Evolutionary conservation across 2,113 vertebrate species (phyloP).

Genomic region (Takifugu flavidus): DNA sequence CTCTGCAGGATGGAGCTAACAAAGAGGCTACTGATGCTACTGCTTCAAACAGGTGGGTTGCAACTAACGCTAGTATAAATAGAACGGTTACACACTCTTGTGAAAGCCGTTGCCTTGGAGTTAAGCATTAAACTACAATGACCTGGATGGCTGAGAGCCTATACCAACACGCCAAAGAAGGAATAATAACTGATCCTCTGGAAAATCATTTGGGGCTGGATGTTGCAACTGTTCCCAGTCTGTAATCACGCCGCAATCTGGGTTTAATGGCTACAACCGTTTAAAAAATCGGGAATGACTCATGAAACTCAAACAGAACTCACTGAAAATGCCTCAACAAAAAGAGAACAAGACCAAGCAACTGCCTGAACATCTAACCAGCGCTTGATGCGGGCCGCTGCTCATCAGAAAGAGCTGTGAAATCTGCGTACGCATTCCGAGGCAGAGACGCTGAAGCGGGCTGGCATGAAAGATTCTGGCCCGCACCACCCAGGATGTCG

Average conservation of each 20-base stretch:
- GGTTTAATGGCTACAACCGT: no score
- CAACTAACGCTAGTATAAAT: no score
- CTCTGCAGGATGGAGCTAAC: conserved; percentile 35
- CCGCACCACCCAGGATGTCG: background rate
- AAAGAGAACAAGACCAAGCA: background rate
- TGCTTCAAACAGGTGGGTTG: conserved; percentile 59
- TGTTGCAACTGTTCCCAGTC: no score
- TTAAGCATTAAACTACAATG: no score
- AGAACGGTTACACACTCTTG: no score
- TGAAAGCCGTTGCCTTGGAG: no score
- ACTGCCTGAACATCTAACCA: background rate
- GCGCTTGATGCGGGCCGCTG: conserved; percentile 2
- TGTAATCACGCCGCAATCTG: no score
- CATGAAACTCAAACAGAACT: background rate
- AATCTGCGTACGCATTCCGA: conserved; percentile 16
- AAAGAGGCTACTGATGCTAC: conserved; percentile 18
- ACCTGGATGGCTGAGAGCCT: no score
- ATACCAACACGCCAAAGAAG: no score
- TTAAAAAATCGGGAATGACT: no score
- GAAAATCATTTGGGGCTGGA: no score
- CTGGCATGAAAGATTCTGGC: conserved; percentile 1
- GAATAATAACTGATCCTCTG: no score
- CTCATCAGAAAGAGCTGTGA: background rate
- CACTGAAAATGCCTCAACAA: background rate
- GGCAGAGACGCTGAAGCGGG: background rate